phyloP scores from a whole-genome alignment of 2,888 invertebrate genomes.

The Phytoseiulus persimilis region DNA sequence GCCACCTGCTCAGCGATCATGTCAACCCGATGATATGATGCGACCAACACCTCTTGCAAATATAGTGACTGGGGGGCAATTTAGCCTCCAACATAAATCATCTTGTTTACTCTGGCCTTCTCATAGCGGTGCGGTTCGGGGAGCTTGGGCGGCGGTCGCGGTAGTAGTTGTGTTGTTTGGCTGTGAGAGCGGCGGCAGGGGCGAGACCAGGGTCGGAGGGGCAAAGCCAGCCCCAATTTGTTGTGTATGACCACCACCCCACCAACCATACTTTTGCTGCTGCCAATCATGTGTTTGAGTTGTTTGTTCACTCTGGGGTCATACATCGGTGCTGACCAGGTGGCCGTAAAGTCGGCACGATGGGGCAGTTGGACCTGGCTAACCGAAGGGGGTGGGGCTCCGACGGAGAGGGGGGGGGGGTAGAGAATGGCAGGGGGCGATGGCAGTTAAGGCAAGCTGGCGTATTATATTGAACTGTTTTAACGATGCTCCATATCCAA shows the following conservation, averaged over 20 bases:
- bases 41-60: background rate
- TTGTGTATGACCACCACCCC: background rate
- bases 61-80: constrained; percentile 24
- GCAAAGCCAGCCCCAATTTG: background rate
- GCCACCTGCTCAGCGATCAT: background rate
- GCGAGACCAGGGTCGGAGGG: background rate
- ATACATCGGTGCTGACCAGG: background rate
- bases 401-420: background rate
- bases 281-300: background rate
- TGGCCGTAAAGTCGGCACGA: background rate
- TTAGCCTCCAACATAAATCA: constrained; percentile 35
- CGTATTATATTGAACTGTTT: constrained; percentile 36
- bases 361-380: background rate
- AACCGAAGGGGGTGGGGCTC: background rate
- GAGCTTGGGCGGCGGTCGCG: background rate
- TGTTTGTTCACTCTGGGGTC: background rate
- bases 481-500: constrained; percentile 14
- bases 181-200: background rate
- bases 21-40: background rate
- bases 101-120: constrained; percentile 30
- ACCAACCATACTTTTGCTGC: background rate
- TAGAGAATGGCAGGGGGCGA: background rate
- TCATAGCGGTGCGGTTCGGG: background rate
- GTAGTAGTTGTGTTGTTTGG: background rate
- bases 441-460: constrained; percentile 5